Conservation (phyloP, 1,140 invertebrate species). For the Steinernema khuongi region DNA sequence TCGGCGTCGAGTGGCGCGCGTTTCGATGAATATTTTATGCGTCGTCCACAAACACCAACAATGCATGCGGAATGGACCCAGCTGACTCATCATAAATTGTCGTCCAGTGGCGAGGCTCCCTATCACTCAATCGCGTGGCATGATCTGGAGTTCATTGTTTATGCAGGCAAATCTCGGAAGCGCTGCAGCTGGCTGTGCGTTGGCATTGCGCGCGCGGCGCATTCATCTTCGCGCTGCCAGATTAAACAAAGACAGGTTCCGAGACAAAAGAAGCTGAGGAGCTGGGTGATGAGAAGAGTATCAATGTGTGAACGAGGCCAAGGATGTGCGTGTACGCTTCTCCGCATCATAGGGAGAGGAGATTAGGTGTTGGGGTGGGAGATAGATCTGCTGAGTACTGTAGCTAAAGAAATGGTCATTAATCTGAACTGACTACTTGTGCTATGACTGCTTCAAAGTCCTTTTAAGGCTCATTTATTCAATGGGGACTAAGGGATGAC, state of each 20-base stretch:
- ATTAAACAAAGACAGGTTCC: not conserved
- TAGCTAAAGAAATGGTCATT: too few relatives aligned
- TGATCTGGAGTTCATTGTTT: not conserved
- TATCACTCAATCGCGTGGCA: not conserved
- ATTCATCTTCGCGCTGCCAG: not conserved
- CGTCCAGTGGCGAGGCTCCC: not conserved
- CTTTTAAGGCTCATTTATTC: too few relatives aligned
- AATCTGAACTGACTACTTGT: too few relatives aligned
- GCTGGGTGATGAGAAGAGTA: too few relatives aligned
- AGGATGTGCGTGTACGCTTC: too few relatives aligned
- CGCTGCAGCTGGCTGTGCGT: not conserved
- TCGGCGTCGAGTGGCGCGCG: not conserved
- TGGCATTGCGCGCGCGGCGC: not conserved
- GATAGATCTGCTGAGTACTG: too few relatives aligned
- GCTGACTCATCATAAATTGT: not conserved
- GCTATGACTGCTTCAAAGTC: too few relatives aligned
- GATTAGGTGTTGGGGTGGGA: too few relatives aligned
- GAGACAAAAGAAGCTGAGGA: not conserved
- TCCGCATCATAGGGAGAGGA: too few relatives aligned
- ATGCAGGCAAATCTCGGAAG: too few relatives aligned
- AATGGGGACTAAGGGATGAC: too few relatives aligned
- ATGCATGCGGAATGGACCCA: not conserved
- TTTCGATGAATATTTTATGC: slow-evolving; percentile 14
- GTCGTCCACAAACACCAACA: slow-evolving; percentile 16
- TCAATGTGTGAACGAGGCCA: too few relatives aligned